Evolutionary conservation across 2,113 vertebrate species (phyloP), one percentile per base, ranked within the genome.

Genomic region (Prietella phreatophila): DNA sequence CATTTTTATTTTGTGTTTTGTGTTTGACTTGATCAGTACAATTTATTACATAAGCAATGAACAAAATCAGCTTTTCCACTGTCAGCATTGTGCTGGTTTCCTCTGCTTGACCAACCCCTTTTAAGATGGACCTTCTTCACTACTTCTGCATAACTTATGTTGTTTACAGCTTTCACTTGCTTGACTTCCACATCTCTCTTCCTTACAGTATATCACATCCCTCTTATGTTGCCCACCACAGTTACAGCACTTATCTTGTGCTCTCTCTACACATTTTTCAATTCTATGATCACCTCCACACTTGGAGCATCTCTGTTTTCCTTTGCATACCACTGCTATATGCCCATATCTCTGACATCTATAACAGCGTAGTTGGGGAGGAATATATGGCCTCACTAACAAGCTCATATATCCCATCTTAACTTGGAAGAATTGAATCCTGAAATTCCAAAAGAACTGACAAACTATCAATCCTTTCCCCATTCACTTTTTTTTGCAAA

Each of bases 271-370:
- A 61, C 58, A 61, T 7, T 61, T 36, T 82, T 53, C n/a, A 81
- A 53, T 15, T 80, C 47, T 50, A 27, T 27, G 47, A n/a, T 53
- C 22, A 2, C 25, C 50, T 80, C 42, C 27, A 55, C 53, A 14
- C 11, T 53, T 53, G 9, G 53, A 11, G 6, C 84, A 61, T 60
- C 55, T 85, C 4, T 83, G 81, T 61, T 61, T 63, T 39, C 33
- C 81, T 83, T 83, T 83, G 20, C 81, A 83, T 2, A 65, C 60
- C 36, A 58, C 58, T 63, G 82, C 82, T 83, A 65, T 42, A 42
- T 65, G 82, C 14, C 56, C 60, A 47, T 83, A 84, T 50, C 42
- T 65, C 42, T 84, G 82, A 67, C 61, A 67, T 42, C 17, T 75
- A 33, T 42, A 75, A 36, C 33, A 73, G 71, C 58, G 8, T 1